These are phyloP conservation scores for Myocastor coypus DNA, from an alignment of 2,113 vertebrate species.

Conservation along the genomic window DNA sequence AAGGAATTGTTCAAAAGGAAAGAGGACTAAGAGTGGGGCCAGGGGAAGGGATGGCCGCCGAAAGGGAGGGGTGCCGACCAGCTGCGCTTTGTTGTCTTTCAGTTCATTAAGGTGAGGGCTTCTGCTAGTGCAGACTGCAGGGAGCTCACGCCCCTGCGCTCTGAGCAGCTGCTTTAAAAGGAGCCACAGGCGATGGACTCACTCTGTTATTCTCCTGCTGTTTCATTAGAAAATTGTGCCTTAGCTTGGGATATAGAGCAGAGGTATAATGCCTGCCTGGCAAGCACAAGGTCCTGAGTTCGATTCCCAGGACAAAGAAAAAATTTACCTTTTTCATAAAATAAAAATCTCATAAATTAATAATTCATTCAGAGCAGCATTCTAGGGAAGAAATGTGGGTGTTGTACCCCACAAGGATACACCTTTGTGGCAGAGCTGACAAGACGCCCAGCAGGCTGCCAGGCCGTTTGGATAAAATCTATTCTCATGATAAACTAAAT, in stretches of 20 bases:
- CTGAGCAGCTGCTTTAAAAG: background rate
- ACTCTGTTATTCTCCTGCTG: background rate
- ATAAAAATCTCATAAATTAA: background rate
- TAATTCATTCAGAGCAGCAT: background rate
- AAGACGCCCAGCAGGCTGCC: background rate
- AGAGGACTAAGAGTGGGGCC: background rate
- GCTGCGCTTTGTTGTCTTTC: background rate
- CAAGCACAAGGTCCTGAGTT: too few relatives aligned
- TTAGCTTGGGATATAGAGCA: background rate
- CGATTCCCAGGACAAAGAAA: too few relatives aligned
- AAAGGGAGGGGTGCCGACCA: background rate
- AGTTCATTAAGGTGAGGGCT: background rate
- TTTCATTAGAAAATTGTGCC: background rate
- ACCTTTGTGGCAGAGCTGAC: background rate
- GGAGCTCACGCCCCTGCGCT: background rate
- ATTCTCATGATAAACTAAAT: background rate
- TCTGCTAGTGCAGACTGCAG: background rate
- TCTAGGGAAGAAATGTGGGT: background rate
- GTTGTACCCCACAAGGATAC: background rate
- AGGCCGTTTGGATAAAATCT: background rate
- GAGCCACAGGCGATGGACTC: background rate
- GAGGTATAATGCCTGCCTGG: too few relatives aligned
- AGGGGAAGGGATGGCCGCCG: background rate
- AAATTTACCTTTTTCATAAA: too few relatives aligned
- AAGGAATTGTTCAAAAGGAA: background rate